A percentile compares a stretch with the other conserved stretches of the same genome.
phyloP scores from a whole-genome alignment of 2,797 vertebrate genomes.

The Myotis pilosus region DNA sequence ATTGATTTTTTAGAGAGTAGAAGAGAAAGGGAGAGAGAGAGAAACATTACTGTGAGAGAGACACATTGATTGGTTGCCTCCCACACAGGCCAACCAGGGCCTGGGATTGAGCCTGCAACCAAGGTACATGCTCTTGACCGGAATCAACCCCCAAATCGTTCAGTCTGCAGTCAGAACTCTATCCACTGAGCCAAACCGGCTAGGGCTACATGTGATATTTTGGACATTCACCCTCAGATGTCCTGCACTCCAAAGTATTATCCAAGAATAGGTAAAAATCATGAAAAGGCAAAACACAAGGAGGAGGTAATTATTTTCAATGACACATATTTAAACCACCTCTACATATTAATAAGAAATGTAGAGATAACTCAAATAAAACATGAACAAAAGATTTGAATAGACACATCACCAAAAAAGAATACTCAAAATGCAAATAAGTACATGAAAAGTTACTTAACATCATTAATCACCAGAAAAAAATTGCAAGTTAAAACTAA shows the following conservation, averaged over 20 bases:
- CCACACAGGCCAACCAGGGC: too few relatives aligned
- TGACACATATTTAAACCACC: background rate
- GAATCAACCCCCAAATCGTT: too few relatives aligned
- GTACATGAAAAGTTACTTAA: background rate
- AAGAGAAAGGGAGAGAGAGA: too few relatives aligned
- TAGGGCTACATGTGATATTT: background rate
- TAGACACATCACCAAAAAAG: background rate
- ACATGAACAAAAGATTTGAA: background rate
- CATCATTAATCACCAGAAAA: background rate
- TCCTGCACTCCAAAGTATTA: background rate
- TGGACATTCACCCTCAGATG: background rate
- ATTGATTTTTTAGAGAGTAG: too few relatives aligned
- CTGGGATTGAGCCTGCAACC: too few relatives aligned
- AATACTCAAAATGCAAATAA: background rate
- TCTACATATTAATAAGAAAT: background rate
- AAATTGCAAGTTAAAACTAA: background rate
- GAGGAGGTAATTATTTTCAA: background rate
- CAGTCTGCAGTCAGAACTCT: too few relatives aligned
- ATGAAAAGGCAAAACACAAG: background rate
- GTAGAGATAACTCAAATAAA: background rate
- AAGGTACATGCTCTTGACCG: too few relatives aligned
- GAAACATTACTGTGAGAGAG: too few relatives aligned
- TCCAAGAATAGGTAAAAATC: background rate
- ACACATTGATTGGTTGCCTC: too few relatives aligned
- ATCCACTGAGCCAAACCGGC: too few relatives aligned